A percentile compares a stretch with the other conserved stretches of the same genome.
Evolutionary conservation across 2,113 vertebrate species (phyloP).

Genomic region (Equus quagga): DNA sequence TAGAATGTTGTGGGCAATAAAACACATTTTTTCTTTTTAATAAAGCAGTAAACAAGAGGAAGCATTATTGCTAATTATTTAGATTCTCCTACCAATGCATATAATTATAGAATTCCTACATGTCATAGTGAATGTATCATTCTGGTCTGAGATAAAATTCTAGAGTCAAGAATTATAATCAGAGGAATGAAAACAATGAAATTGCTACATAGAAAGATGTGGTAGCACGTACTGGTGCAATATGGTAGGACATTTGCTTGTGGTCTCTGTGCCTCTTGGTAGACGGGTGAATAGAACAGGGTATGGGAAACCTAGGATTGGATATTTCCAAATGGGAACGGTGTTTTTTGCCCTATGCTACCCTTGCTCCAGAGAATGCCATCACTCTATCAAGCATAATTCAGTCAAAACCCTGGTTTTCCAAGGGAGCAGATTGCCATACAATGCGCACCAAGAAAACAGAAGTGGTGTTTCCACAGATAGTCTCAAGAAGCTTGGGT

Average conservation of each 20-base stretch:
- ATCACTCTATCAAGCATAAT: not conserved
- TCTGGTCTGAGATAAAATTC: not conserved
- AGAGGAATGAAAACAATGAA: not conserved
- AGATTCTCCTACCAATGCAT: not conserved
- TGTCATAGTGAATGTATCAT: slow-evolving; percentile 22
- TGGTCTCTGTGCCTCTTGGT: not conserved
- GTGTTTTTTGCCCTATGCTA: not conserved
- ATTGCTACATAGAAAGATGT: not conserved
- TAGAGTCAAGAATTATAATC: not conserved
- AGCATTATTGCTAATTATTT: slow-evolving; percentile 13
- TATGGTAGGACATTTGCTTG: not conserved
- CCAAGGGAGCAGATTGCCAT: not conserved
- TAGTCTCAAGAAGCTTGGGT: not conserved
- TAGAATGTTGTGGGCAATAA: not conserved
- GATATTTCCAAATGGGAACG: not conserved
- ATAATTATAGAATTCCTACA: slow-evolving; percentile 16
- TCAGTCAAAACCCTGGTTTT: not conserved
- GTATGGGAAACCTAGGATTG: not conserved
- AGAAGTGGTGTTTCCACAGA: not conserved
- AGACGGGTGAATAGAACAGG: not conserved
- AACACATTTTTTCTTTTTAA: not conserved
- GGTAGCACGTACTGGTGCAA: not conserved
- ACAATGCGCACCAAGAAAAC: not conserved
- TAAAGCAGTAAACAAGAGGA: not conserved
- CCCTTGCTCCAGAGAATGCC: not conserved